Base-by-base conservation (phyloP, 1,140 invertebrate genomes). In the Lepidotrigona ventralis region DNA sequence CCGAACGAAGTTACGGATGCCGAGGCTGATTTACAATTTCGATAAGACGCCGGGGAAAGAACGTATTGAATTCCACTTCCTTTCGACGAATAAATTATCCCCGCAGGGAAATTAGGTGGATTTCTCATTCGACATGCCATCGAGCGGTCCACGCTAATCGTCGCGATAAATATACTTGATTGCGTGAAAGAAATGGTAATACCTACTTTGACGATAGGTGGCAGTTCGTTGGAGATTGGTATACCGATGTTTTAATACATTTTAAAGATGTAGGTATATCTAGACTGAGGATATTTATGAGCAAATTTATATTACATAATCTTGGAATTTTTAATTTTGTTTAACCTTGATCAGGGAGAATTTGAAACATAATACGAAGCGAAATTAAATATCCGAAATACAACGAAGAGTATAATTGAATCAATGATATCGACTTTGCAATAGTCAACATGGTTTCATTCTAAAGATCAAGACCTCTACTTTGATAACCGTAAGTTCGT, bases 61-160 rank as follows among this genome's bases (percentile, higher is more conserved):
- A 82, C 26, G 81, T 78, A 78, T 82, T 78, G 74, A 82, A 82
- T 82, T 82, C 53, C 73, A n/a, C 21, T 69, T 77, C 64, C 64
- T 69, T 77, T 69, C 80, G 73, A 51, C 80, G 73, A 82, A 39
- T 70, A 77, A 69, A 77, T 77, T 77, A 77, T 15, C 2, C 14
- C 2, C 14, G 1, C 23, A 0, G 12, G 4, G 2, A n/a, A 33
- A 76, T 71, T 51, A 51, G 33, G 3, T 11, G 23, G 19, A 66
- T 75, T 75, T 74, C 58, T 74, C 33, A n/a, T 51, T 54, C 23
- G 15, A 0, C 29, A 11, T 56, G 46, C 19, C 23, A 46, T 2
- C 2, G 11, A 39, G 29, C 53, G 23, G 23, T 9, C 1, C 9
- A 51, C 14, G 1, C 21, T 69, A 66, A 66, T 66, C 64, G 19